phyloP scores from a whole-genome alignment of 2,797 vertebrate genomes.

The Discoglossus pictus region DNA sequence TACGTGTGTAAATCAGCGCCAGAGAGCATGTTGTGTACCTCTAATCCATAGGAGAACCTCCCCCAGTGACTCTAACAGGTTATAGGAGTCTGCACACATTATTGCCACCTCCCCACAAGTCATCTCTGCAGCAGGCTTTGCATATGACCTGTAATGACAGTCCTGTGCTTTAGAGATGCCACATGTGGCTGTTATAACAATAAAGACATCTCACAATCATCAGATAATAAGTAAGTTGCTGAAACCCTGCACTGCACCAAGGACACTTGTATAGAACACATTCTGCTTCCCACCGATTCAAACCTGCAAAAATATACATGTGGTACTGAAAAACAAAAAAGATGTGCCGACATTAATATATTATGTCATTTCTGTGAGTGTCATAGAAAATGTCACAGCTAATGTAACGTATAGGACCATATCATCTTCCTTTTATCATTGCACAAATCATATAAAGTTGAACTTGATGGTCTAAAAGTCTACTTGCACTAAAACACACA shows the following conservation, averaged over 20 bases:
- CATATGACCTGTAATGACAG: slow-evolving; percentile 19
- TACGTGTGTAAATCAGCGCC: slow-evolving; percentile 27
- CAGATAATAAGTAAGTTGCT: background rate
- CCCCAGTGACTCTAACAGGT: slow-evolving; percentile 48
- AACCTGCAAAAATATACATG: no score
- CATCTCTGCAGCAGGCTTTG: slow-evolving; percentile 14
- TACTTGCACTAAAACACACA: no score
- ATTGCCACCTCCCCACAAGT: slow-evolving; percentile 29
- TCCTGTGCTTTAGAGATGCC: slow-evolving; percentile 11
- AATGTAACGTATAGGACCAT: no score
- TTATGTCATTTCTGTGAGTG: no score
- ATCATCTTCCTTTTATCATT: no score
- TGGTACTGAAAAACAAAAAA: no score
- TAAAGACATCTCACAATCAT: slow-evolving; percentile 4
- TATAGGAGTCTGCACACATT: slow-evolving; percentile 26
- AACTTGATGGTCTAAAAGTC: no score
- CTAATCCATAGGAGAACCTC: slow-evolving; percentile 41
- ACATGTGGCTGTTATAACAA: slow-evolving; percentile 33
- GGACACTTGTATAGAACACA: background rate
- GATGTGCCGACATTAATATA: no score
- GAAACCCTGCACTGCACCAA: slow-evolving; percentile 46
- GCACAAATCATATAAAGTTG: no score
- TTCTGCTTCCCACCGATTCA: background rate
- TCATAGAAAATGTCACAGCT: no score
- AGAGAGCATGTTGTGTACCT: slow-evolving; percentile 41